Conservation (phyloP, 2,888 invertebrate species). For the Abrostola triplasia region DNA sequence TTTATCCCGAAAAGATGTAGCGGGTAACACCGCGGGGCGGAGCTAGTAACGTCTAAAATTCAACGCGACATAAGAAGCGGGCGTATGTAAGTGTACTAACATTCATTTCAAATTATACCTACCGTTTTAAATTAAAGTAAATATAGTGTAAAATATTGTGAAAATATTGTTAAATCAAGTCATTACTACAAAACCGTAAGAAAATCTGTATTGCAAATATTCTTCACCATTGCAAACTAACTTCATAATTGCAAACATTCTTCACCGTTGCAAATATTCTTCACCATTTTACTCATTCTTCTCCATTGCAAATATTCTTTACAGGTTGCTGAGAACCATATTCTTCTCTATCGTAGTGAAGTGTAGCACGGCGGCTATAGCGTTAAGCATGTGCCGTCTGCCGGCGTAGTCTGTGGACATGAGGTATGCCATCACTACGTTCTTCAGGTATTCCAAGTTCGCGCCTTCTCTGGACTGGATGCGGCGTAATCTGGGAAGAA, state of each 20-base stretch:
- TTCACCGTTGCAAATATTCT: not conserved
- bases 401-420: constrained; percentile 91
- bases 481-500: constrained; percentile 88
- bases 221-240: not conserved
- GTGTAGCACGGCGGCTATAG: constrained; percentile 95
- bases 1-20: too few species aligned
- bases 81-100: too few species aligned
- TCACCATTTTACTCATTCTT: not conserved
- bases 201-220: not conserved
- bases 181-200: not conserved
- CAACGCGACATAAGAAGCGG: too few species aligned
- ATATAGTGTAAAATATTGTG: too few species aligned
- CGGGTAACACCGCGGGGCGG: too few species aligned
- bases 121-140: too few species aligned
- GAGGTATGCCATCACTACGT: constrained; percentile 95
- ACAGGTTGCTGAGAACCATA: constrained; percentile 68
- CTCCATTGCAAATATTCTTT: constrained; percentile 13
- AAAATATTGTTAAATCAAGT: not conserved
- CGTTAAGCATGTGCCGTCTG: constrained; percentile 95
- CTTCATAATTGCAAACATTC: not conserved
- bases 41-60: too few species aligned
- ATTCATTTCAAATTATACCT: too few species aligned
- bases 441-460: constrained; percentile 96
- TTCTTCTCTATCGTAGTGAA: constrained; percentile 92
- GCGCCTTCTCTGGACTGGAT: constrained; percentile 94